phyloP scores from a whole-genome alignment of 2,797 vertebrate species.

The Steatocranus sp. region DNA sequence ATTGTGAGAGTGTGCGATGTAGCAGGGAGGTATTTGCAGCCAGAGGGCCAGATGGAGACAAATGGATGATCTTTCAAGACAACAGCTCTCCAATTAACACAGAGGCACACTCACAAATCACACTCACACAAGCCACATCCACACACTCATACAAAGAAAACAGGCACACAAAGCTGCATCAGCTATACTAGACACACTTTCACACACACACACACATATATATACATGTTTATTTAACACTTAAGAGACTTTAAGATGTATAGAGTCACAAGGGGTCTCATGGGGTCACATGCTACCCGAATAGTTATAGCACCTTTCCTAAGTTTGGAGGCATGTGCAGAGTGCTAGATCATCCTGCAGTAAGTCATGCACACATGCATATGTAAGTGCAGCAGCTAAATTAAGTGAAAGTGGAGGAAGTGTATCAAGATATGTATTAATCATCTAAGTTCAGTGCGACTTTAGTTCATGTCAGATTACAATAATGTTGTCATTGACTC shows the following conservation, averaged over 20 bases:
- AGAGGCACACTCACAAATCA: constrained; percentile 57
- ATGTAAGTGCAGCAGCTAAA: neutral
- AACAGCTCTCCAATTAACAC: constrained; percentile 67
- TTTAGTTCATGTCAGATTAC: neutral
- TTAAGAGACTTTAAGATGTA: neutral
- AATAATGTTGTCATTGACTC: neutral
- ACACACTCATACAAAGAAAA: constrained; percentile 13
- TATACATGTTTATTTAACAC: neutral
- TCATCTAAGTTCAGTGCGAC: neutral
- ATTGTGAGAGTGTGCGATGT: neutral
- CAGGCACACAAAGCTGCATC: neutral
- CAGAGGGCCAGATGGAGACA: constrained; percentile 71
- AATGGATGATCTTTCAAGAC: constrained; percentile 66
- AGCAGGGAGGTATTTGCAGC: constrained; percentile 42
- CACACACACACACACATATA: neutral
- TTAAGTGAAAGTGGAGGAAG: neutral
- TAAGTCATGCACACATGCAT: neutral
- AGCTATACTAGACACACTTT: neutral
- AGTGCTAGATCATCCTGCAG: neutral
- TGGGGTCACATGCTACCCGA: neutral
- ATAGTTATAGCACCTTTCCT: neutral
- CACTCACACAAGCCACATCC: constrained; percentile 11
- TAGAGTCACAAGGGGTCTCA: neutral
- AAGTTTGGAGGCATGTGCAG: neutral
- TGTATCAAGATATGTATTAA: neutral